Evolutionary conservation across 2,797 vertebrate species (phyloP).

Genomic region (Eulemur mongoz): DNA sequence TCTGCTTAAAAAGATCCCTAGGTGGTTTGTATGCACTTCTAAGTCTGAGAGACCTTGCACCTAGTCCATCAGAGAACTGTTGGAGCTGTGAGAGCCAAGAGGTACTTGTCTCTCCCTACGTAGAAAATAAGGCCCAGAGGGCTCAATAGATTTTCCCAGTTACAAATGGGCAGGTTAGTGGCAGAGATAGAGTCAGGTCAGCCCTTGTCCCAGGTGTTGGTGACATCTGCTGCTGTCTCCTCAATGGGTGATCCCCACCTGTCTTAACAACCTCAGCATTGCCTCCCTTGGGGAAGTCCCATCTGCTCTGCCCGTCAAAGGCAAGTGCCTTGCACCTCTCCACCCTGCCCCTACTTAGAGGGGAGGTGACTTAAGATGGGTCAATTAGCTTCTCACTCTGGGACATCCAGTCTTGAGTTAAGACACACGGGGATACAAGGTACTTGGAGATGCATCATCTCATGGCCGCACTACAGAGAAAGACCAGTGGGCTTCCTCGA

Average conservation of each 20-base stretch:
- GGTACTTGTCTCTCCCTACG: neutral
- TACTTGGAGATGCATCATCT: neutral
- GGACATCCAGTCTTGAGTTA: neutral
- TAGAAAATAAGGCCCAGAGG: neutral
- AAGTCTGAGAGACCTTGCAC: neutral
- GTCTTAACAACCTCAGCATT: neutral
- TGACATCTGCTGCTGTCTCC: neutral
- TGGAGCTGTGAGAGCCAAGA: neutral
- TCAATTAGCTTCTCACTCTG: neutral
- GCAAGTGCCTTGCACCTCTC: neutral
- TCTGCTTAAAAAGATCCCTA: neutral
- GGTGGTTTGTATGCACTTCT: neutral
- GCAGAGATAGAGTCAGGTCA: neutral
- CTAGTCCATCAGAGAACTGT: neutral
- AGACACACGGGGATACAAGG: neutral
- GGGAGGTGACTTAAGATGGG: neutral
- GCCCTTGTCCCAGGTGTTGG: neutral
- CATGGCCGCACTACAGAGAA: neutral
- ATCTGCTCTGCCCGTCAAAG: neutral
- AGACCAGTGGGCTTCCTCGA: neutral
- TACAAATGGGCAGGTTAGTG: neutral
- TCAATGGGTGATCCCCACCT: neutral
- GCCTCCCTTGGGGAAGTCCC: neutral
- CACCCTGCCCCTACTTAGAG: neutral
- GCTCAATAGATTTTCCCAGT: neutral